Evolutionary conservation across 92 coral and sea anemone species (phyloP), one percentile per base, ranked within the genome.

Genomic region (Metridium senile): DNA sequence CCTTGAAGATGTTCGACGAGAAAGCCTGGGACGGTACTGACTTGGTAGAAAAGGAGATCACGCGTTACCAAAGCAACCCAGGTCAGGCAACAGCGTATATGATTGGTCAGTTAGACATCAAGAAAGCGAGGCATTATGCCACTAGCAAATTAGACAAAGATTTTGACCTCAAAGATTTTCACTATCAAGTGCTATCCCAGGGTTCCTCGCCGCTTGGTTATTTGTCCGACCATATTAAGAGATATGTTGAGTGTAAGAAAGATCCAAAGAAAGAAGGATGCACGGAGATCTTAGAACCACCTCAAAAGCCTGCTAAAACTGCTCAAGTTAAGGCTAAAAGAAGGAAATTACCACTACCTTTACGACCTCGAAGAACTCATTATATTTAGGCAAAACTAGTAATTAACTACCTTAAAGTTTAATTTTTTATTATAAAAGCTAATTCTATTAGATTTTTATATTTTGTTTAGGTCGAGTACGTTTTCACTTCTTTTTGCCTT

Each of bases 81-180:
- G 97, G 97, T n/a, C 97, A 92, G 66, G 97, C 97, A 21, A 92
- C 97, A 9, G 97, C 97, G 43, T 92, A 92, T 74, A 92, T 89
- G 87, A 92, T 92, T 64, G 97, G 97, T 10, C 97, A 83, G 51
- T 63, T 92, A 27, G 84, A 76, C 63, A 85, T 92, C 33, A 80
- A 73, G 59, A 82, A 86, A 73, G 78, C 88, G 26, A 78, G 93
- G 51, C 68, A 89, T 1, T 70, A 82, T 23, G 84, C 93, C 26
- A 80, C 65, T 1, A 70, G 33, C 2, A 22, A 66, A 0, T 77
- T 89, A 20, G 76, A 59, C 3, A 68, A 85, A 0, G 69, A 69
- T 11, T 91, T 91, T 47, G 71, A 74, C 58, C 74, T 91, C 32
- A 83, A 70, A 26, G 93, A 91, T 16, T 88, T 91, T 70, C 97